Conservation (phyloP, 2,797 vertebrate genomes). For the Ptychobarbus kaznakovi region DNA sequence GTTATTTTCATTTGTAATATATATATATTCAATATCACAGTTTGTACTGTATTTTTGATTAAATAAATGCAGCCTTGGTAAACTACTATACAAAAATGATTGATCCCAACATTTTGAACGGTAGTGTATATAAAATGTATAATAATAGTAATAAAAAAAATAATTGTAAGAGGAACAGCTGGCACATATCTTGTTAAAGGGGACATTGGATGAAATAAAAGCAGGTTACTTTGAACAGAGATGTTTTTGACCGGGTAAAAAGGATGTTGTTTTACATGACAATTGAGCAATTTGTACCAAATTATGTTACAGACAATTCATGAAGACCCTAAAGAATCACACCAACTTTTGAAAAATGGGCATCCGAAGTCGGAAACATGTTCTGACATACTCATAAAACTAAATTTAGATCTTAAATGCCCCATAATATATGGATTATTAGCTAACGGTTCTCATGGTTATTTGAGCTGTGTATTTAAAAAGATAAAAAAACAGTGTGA, state of each 20-base stretch:
- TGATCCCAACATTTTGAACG: neutral
- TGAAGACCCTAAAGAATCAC: too few species aligned
- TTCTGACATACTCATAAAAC: slow-evolving; percentile 4
- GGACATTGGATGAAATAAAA: too few species aligned
- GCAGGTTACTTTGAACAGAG: too few species aligned
- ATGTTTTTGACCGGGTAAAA: too few species aligned
- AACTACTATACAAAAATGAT: too few species aligned
- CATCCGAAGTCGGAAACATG: neutral
- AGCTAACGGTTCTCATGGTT: neutral
- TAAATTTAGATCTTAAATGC: neutral
- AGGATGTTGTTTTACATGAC: too few species aligned
- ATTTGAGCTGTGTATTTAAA: slow-evolving; percentile 22
- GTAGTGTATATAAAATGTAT: neutral
- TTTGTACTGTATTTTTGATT: neutral
- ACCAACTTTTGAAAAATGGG: too few species aligned
- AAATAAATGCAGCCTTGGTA: neutral
- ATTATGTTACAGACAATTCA: too few species aligned
- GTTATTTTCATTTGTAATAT: neutral
- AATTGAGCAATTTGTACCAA: too few species aligned
- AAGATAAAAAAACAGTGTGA: slow-evolving; percentile 3
- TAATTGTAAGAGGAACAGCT: neutral
- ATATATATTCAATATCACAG: neutral
- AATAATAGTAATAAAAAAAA: neutral
- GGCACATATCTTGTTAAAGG: neutral
- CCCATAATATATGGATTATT: slow-evolving; percentile 4